Evolutionary conservation across 1,140 invertebrate species (phyloP), one percentile per base, ranked within the genome.

Genomic region (Papilio aristodemus): DNA sequence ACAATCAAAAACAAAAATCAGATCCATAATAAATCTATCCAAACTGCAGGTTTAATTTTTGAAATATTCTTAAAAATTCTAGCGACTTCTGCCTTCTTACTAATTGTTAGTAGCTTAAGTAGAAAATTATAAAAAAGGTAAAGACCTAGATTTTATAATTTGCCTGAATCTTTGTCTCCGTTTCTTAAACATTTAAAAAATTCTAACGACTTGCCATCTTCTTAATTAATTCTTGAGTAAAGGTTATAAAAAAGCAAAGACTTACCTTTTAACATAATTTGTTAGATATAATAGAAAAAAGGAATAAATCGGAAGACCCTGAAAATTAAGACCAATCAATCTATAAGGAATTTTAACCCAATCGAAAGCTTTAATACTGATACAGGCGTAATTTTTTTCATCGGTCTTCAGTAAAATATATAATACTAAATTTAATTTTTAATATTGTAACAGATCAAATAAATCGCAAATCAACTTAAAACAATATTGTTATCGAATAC

Each of bases 111-210:
- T 54, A 11, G 10, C 19, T 54, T 54, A 54, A 54, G 9, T 46
- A 46, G 17, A 46, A 22, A 14, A 14, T 6, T 43, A 17, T 43
- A 43, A 50, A 25, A 17, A 54, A 54, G 6, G 6, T 32, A 32
- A 54, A 54, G 9, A 17, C 17, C 14, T 46, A 46, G 46, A 11
- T 54, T 54, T 22, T 22, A 50, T 25, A 54, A 25, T 50, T 19
- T 50, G 17, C 4, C 0, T 22, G 9, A 54, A 22, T 54, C 19
- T 22, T 54, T 4, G 3, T 54, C 11, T 22, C 17, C 7, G 19
- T 46, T 46, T 14, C 43, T 46, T 46, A 9, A 46, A 43, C n/a
- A 43, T 13, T 43, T 41, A 41, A 50, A 19, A 46, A 50, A 50
- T 19, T 9, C 17, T 50, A 19, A 3, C 11, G 11, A 54, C 9